Evolutionary conservation across 2,888 invertebrate species (phyloP).

Genomic region (Acleris laterana): DNA sequence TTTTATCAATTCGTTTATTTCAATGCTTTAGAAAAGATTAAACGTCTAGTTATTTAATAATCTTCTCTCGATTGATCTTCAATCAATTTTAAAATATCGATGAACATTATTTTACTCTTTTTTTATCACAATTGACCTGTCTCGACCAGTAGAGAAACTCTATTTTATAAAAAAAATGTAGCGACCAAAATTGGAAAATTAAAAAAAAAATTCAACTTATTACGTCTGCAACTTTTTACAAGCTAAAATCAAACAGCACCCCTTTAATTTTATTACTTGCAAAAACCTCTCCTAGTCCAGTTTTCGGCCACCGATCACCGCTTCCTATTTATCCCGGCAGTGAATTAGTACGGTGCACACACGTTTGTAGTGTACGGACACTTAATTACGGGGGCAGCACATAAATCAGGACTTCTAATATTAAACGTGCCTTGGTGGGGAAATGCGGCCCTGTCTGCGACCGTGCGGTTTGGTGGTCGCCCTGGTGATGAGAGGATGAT

Average conservation of each 20-base stretch:
- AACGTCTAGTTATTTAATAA: neutral
- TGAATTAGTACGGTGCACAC: conserved; percentile 80
- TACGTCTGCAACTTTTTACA: too few relatives aligned
- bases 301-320: conserved; percentile 35
- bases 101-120: too few relatives aligned
- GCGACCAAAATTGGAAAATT: too few relatives aligned
- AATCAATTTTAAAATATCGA: neutral
- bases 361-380: conserved; percentile 80
- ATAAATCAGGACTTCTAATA: conserved; percentile 85
- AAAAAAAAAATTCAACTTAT: too few relatives aligned
- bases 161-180: too few relatives aligned
- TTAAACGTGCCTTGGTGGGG: conserved; percentile 83
- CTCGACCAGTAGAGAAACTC: too few relatives aligned
- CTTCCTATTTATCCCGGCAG: conserved; percentile 73
- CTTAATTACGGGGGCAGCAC: conserved; percentile 80
- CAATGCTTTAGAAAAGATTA: conserved; percentile 12
- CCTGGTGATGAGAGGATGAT: conserved; percentile 51
- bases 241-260: neutral
- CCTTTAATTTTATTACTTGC: neutral
- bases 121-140: too few relatives aligned
- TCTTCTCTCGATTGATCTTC: neutral
- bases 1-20: conserved; percentile 27
- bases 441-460: conserved; percentile 71
- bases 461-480: conserved; percentile 61
- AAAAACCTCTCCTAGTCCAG: conserved; percentile 9